These are phyloP conservation scores for Copidosoma floridanum DNA, from an alignment of 1,140 invertebrate species.

Conservation along the genomic window DNA sequence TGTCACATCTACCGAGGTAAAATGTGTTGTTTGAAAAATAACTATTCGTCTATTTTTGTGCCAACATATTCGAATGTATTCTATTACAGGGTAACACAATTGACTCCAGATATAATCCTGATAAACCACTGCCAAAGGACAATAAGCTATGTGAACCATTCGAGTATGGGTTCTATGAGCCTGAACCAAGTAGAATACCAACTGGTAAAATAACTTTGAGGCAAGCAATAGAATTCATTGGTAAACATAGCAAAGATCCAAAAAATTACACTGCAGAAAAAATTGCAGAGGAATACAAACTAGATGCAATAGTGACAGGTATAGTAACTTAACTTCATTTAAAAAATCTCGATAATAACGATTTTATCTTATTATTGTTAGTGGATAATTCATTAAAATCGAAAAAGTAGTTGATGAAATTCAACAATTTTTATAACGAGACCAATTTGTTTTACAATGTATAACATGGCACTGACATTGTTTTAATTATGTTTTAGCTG, in stretches of 20 bases:
- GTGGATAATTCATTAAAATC: not conserved
- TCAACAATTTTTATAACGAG: not conserved
- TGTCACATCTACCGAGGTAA: slow-evolving; percentile 61
- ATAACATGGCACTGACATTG: no score
- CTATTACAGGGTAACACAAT: slow-evolving; percentile 19
- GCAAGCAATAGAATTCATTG: slow-evolving; percentile 60
- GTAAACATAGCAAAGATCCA: slow-evolving; percentile 62
- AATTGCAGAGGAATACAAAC: slow-evolving; percentile 67
- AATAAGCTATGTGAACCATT: slow-evolving; percentile 45
- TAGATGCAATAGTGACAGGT: slow-evolving; percentile 63
- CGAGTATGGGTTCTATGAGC: slow-evolving; percentile 37
- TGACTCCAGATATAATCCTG: slow-evolving; percentile 33
- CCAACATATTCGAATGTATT: no score
- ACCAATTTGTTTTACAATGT: no score
- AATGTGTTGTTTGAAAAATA: no score
- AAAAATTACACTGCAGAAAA: slow-evolving; percentile 55
- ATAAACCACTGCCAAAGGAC: slow-evolving; percentile 53
- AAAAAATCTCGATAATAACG: no score
- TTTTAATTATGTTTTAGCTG: slow-evolving; percentile 44
- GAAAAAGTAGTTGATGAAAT: not conserved
- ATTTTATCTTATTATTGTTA: not conserved
- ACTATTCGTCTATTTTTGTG: no score
- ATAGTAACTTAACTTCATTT: no score
- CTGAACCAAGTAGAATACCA: slow-evolving; percentile 31
- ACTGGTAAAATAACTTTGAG: slow-evolving; percentile 49